Percentiles rank a stretch among this genome's conserved stretches.
Conservation (phyloP, 64 coral and sea anemone genomes). For the Pocillopora damicornis region DNA sequence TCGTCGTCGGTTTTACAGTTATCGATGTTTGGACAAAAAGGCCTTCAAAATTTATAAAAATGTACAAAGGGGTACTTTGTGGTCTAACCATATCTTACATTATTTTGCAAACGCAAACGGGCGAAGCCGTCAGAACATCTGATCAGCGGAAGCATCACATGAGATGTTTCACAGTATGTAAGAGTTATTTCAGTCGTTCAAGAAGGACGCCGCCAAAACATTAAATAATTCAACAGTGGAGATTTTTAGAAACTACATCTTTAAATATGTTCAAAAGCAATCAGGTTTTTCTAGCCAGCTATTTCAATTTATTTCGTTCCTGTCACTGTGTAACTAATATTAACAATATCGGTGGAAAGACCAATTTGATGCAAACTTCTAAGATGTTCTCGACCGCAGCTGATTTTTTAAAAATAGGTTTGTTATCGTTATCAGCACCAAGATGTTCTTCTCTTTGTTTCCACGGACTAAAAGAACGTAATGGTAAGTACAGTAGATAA, state of each 20-base stretch:
- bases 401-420: neutral
- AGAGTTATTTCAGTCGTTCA: no score
- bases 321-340: neutral
- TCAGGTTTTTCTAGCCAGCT: conserved; percentile 15
- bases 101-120: no score
- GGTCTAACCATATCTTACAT: no score
- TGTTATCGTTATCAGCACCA: neutral
- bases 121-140: no score
- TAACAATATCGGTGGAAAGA: neutral
- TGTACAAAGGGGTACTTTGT: no score
- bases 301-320: neutral
- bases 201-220: no score
- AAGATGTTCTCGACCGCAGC: neutral
- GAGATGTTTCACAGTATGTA: no score
- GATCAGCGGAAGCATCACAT: no score
- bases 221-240: no score
- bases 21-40: no score
- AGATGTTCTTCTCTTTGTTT: neutral
- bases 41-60: no score
- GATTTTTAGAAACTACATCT: neutral
- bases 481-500: neutral
- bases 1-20: no score
- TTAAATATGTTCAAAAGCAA: conserved; percentile 14
- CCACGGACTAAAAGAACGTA: neutral
- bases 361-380: neutral